These are phyloP conservation scores for Thamnophis sirtalis DNA, from an alignment of 2,113 vertebrate species.

Conservation along the genomic window DNA sequence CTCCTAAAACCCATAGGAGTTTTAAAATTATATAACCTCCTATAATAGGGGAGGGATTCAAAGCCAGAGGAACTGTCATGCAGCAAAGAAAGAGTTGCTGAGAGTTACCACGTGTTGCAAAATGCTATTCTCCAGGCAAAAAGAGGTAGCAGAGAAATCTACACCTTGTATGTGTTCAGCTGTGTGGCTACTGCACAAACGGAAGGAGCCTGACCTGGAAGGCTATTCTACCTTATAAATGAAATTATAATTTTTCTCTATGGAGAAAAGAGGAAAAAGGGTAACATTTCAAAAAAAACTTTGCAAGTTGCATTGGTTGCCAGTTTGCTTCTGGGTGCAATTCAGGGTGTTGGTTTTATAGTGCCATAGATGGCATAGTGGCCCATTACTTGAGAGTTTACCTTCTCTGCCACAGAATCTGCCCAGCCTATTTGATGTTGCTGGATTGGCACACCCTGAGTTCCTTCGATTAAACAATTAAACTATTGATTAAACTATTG, in stretches of 20 bases:
- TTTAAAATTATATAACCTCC: background rate
- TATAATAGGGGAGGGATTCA: background rate
- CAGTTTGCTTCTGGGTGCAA: background rate
- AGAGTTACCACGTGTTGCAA: background rate
- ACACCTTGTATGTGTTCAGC: fast-evolving
- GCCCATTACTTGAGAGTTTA: background rate
- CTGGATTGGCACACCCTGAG: background rate
- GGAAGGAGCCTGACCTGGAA: background rate
- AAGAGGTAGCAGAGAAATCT: fast-evolving
- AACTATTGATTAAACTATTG: background rate
- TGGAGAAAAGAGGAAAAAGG: background rate
- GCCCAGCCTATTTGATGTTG: background rate
- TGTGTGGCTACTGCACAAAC: background rate
- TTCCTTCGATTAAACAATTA: background rate
- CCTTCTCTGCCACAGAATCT: background rate
- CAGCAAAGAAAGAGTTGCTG: background rate
- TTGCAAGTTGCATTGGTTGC: background rate
- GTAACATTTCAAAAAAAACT: background rate
- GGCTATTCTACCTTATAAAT: background rate
- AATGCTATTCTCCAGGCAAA: background rate
- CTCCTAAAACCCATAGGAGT: background rate
- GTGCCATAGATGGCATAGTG: background rate
- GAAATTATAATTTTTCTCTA: background rate
- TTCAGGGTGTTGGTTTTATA: background rate
- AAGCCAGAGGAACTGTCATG: background rate